Evolutionary conservation across 2,888 invertebrate species (phyloP), one percentile per base, ranked within the genome.

Genomic region (Allacma fusca): DNA sequence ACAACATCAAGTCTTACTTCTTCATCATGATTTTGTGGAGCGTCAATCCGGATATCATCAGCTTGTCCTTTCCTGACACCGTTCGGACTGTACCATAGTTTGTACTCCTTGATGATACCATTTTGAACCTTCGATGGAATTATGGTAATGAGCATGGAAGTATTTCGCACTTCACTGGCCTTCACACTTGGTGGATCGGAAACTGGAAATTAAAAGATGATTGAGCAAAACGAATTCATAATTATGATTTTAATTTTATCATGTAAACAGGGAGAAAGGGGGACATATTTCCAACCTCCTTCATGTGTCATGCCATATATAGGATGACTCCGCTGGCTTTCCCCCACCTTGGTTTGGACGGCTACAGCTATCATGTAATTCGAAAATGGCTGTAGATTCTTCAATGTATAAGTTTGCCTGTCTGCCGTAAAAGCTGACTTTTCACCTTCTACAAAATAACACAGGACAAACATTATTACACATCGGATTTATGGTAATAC

Each of bases 291-390:
- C 67, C 16, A 44, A 75, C 75, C 75, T 65, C 43, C 75, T 75
- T 65, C 26, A 19, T n/a, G 19, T 28, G 94, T 95, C 2, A 91
- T 92, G 59, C 90, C 90, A 73, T 89, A 88, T 1, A 90, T 84
- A 78, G 91, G 87, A 87, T 92, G 89, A 86, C 91, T 91, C 71
- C 86, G 87, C 28, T 81, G 77, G 68, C 85, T 85, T 79, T 88
- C 88, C 7, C 89, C 90, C 65, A 87, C 88, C 71, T 88, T 88
- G 0, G 91, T 90, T 57, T 89, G 89, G 81, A 94, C 90, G 44
- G 91, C 89, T 80, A 95, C 90, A 26, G 88, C 88, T 69, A 94
- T 89, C 86, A 89, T 91, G 85, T 95, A 95, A 0, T 91, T 91
- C 2, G 92, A 92, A 85, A 91, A 93, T 0, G 95, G 93, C 82